Conservation (phyloP, 2,113 vertebrate species). For the Sturnira hondurensis region DNA sequence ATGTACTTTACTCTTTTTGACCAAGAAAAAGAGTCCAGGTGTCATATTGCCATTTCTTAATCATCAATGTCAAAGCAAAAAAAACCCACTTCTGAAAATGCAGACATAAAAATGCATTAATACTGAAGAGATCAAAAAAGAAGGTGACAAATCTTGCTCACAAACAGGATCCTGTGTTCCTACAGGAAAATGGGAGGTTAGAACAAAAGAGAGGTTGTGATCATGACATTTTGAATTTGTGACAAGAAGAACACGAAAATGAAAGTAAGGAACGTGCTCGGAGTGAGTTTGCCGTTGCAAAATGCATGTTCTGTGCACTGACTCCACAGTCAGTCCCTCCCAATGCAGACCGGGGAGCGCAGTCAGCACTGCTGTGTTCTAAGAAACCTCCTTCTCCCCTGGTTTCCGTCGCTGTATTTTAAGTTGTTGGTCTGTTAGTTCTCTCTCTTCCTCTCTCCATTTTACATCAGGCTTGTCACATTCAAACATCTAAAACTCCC, state of each 20-base stretch:
- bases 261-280: background rate
- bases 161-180: background rate
- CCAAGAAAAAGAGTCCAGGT: constrained; percentile 41
- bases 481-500: background rate
- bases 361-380: background rate
- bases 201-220: background rate
- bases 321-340: background rate
- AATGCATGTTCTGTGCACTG: background rate
- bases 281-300: background rate
- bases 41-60: constrained; percentile 67
- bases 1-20: constrained; percentile 67
- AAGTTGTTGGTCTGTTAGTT: background rate
- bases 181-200: background rate
- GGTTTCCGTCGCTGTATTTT: background rate
- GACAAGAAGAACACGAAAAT: background rate
- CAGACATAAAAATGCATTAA: constrained; percentile 60
- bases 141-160: background rate
- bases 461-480: background rate
- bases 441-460: background rate
- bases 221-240: background rate
- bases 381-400: background rate
- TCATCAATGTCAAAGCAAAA: constrained; percentile 67
- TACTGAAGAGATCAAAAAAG: background rate
- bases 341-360: background rate
- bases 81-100: constrained; percentile 49